Base-by-base conservation (phyloP, 2,113 vertebrate species). In the Geococcyx californianus region DNA sequence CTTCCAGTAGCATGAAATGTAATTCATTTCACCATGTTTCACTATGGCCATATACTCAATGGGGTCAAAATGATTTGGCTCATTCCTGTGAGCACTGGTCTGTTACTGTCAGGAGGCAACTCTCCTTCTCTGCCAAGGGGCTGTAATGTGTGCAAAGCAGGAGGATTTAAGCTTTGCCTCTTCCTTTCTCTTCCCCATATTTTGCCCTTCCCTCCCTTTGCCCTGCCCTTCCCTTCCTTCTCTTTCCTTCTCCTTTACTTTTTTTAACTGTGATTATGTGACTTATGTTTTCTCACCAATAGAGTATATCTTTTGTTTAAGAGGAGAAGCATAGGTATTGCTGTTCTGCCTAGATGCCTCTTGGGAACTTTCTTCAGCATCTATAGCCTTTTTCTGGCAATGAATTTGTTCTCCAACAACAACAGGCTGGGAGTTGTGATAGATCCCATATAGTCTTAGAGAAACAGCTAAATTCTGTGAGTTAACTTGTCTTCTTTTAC, bases 401-500 rank as follows among this genome's bases (percentile, higher is more conserved):
- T 9, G 25, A 81, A 12, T 85, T 96, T 95, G 92, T 87, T 88
- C 94, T 93, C 76, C 92, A 76, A 92, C 83, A 95, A 84, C 75
- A 94, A 89, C 84, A 84, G 74, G 42, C 96, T 95, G 87, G 64
- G 91, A 92, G 90, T 59, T 95, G 92, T 78, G 83, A 90, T 95
- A 96, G 94, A 93, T 97, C 96, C 84, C 83, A 90, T 94, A 96
- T 97, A 95, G 91, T 94, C 93, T 92, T 93, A 93, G 92, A 93
- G 82, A 97, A 98, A 95, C 87, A 94, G 93, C 95, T 79, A 95
- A 97, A 96, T 96, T 95, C 96, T 85, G 40, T 95, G 95, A 93
- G 87, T 95, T 97, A 92, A 95, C 93, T 96, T 97, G 94, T 97
- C 95, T 97, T 96, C 95, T 98, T 97, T 98, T 97, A 97, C 98